phyloP scores from a whole-genome alignment of 2,888 invertebrate genomes.

The Watsonalla cultraria region DNA sequence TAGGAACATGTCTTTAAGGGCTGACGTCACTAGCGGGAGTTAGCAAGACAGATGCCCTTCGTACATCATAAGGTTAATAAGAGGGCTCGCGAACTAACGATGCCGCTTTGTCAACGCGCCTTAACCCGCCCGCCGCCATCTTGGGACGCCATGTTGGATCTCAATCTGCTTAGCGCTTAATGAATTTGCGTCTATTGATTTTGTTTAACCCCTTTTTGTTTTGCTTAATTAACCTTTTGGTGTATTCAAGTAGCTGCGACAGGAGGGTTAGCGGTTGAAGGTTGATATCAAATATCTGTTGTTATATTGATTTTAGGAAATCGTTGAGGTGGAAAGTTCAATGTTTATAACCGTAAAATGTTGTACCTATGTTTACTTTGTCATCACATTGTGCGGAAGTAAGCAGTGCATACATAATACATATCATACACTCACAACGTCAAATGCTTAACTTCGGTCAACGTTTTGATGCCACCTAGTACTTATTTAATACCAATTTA shows the following conservation, averaged over 20 bases:
- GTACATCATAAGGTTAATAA: slow-evolving; percentile 80
- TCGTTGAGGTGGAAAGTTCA: not conserved
- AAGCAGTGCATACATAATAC: no score
- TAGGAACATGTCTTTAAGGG: slow-evolving; percentile 24
- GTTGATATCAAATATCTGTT: slow-evolving; percentile 20
- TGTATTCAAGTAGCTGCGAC: slow-evolving; percentile 56
- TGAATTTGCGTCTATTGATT: slow-evolving; percentile 79
- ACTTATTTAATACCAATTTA: no score
- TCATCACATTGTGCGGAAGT: no score
- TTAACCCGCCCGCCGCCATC: slow-evolving; percentile 68
- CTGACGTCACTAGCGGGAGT: slow-evolving; percentile 44
- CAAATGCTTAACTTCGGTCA: no score
- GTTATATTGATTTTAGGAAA: not conserved
- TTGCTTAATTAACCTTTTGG: slow-evolving; percentile 77
- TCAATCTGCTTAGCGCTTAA: slow-evolving; percentile 78
- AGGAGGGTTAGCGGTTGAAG: slow-evolving; percentile 40
- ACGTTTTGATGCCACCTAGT: no score
- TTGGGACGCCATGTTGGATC: slow-evolving; percentile 73
- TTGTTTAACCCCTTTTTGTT: slow-evolving; percentile 78
- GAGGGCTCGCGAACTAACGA: slow-evolving; percentile 78
- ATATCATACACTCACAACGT: no score
- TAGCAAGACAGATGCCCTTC: slow-evolving; percentile 67
- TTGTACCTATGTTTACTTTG: not conserved
- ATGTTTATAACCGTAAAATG: not conserved
- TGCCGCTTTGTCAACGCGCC: slow-evolving; percentile 77